phyloP scores from a whole-genome alignment of 2,797 vertebrate species.

The Eutrigla gurnardus region DNA sequence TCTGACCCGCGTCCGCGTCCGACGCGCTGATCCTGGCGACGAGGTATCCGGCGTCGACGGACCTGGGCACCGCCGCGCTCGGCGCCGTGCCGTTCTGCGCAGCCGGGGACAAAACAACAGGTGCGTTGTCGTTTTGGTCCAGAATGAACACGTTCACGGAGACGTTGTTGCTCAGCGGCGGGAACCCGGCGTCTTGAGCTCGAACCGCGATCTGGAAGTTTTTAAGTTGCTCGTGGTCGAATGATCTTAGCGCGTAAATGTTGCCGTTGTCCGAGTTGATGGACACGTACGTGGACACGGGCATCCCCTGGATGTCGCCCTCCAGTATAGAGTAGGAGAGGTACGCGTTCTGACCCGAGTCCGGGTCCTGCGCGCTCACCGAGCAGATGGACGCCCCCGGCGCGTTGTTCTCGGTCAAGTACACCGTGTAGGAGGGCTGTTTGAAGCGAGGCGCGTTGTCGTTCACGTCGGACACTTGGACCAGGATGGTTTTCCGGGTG shows the following conservation, averaged over 20 bases:
- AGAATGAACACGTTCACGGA: conserved; percentile 87
- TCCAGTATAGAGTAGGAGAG: conserved; percentile 90
- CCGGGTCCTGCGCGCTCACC: conserved; percentile 87
- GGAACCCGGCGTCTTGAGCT: conserved; percentile 90
- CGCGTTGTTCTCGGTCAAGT: conserved; percentile 91
- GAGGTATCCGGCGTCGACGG: conserved; percentile 86
- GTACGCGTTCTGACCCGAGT: conserved; percentile 89
- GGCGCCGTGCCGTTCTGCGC: conserved; percentile 83
- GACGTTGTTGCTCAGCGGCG: conserved; percentile 85
- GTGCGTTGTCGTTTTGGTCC: conserved; percentile 92
- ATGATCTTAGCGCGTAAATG: conserved; percentile 91
- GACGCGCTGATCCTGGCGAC: conserved; percentile 85
- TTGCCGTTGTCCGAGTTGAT: conserved; percentile 92
- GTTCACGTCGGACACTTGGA: conserved; percentile 90
- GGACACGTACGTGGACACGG: conserved; percentile 90
- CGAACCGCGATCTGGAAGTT: conserved; percentile 88
- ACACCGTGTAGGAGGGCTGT: conserved; percentile 90
- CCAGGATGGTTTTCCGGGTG: conserved; percentile 82
- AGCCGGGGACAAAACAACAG: conserved; percentile 82
- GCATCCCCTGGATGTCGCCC: conserved; percentile 86
- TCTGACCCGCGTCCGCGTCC: conserved; percentile 84
- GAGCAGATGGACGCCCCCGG: conserved; percentile 91
- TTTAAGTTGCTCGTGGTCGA: conserved; percentile 90
- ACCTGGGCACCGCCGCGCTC: conserved; percentile 82
- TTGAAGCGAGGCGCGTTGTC: conserved; percentile 90